Conservation (phyloP, 2,888 invertebrate genomes). For the Hirtodrosophila histrioides region DNA sequence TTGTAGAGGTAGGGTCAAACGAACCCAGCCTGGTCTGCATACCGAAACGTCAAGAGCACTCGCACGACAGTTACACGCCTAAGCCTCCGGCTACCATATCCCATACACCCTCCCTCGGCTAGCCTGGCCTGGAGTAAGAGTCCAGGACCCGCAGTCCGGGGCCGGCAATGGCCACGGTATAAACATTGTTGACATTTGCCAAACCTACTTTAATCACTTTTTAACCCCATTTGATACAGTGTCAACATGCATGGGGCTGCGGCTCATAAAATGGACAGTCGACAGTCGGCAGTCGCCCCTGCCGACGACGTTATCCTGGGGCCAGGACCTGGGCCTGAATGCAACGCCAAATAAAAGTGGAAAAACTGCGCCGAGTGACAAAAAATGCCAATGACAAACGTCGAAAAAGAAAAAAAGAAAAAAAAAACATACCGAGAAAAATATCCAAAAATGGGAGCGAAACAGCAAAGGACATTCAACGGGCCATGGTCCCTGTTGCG, state of each 20-base stretch:
- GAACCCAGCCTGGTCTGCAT: conserved; percentile 41
- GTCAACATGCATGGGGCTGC: conserved; percentile 75
- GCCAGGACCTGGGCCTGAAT: conserved; percentile 21
- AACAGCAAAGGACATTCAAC: conserved; percentile 38
- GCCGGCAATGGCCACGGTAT: conserved; percentile 66
- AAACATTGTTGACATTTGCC: conserved; percentile 82
- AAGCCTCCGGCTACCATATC: conserved; percentile 45
- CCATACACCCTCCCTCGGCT: neutral
- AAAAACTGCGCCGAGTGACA: conserved; percentile 53
- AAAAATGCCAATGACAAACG: conserved; percentile 79
- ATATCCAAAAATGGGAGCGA: conserved; percentile 33
- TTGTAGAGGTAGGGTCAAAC: neutral
- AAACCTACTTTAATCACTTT: conserved; percentile 83
- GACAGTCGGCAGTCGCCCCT: conserved; percentile 24
- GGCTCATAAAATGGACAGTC: conserved; percentile 75
- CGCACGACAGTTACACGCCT: conserved; percentile 74
- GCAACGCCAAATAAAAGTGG: conserved; percentile 42
- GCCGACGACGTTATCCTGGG: conserved; percentile 24
- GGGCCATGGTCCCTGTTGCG: conserved; percentile 4
- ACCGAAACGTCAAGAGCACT: conserved; percentile 77
- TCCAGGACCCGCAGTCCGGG: conserved; percentile 35
- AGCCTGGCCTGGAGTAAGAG: neutral
- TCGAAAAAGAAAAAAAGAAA: conserved; percentile 51
- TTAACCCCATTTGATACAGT: conserved; percentile 83
- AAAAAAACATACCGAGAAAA: conserved; percentile 15